Percentiles rank a stretch among this genome's conserved stretches.
Evolutionary conservation across 2,888 invertebrate genomes (phyloP).

Genomic region (Drosophila flavopinicola): DNA sequence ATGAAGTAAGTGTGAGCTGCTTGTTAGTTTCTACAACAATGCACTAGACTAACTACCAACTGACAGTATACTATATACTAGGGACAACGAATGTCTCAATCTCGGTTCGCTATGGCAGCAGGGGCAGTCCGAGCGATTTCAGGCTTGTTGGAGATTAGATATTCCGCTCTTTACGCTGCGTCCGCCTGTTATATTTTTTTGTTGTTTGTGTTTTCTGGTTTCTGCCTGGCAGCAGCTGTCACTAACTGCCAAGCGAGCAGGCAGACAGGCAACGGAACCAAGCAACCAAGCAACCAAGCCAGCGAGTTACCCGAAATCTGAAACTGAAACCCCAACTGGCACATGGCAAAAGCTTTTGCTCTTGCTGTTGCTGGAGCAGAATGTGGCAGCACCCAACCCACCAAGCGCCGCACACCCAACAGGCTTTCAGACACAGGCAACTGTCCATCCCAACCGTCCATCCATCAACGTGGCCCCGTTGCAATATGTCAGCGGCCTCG

Average conservation of each 20-base stretch:
- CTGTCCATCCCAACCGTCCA: slow-evolving; percentile 64
- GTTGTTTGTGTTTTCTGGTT: slow-evolving; percentile 9
- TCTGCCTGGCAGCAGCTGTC: slow-evolving; percentile 63
- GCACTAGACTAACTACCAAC: background rate
- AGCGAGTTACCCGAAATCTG: slow-evolving; percentile 2
- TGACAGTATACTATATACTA: background rate
- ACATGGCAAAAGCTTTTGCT: slow-evolving; percentile 53
- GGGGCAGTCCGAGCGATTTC: slow-evolving; percentile 13
- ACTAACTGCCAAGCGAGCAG: slow-evolving; percentile 67
- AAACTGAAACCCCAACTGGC: slow-evolving; percentile 17
- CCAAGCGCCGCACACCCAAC: too few relatives aligned
- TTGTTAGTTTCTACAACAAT: slow-evolving; percentile 14
- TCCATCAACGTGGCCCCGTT: slow-evolving; percentile 64
- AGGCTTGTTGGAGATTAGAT: slow-evolving; percentile 45
- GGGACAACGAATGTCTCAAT: slow-evolving; percentile 21
- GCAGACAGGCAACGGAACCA: slow-evolving; percentile 28
- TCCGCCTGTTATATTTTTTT: slow-evolving; percentile 12
- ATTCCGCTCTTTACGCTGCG: slow-evolving; percentile 37
- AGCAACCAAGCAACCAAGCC: slow-evolving; percentile 33
- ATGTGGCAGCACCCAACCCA: slow-evolving; percentile 10
- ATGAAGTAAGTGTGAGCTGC: slow-evolving; percentile 23
- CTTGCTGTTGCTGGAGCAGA: slow-evolving; percentile 34
- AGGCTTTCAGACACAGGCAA: slow-evolving; percentile 42
- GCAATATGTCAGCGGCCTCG: slow-evolving; percentile 67
- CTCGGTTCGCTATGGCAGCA: slow-evolving; percentile 9